Evolutionary conservation across 92 coral and sea anemone species (phyloP), one percentile per base, ranked within the genome.

Genomic region (Montipora capitata): DNA sequence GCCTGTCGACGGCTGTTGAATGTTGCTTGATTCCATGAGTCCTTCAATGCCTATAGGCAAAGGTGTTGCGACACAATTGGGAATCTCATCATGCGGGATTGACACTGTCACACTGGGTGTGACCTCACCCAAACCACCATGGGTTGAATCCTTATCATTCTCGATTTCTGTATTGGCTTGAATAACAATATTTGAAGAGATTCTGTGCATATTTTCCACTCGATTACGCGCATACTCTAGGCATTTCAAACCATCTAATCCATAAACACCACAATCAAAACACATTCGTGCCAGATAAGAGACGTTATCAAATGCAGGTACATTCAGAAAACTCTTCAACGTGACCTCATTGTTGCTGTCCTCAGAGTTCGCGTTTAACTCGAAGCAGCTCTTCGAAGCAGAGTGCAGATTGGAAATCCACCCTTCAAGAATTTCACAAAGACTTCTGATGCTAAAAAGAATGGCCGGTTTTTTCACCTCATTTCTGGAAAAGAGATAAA

Each of bases 221-320:
- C 16, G 15, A 15, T 39, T 40, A 9, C 12, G 16, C 5, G 12
- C 56, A 10, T 68, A 67, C 15, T 52, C 75, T 2, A 81, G 16
- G 54, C 66, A 68, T 40, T 40, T 18, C 72, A 83, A 43, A 14
- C 79, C 72, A 57, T 83, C 61, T 11, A 68, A 42, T 44, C 89
- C 91, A 79, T 76, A 93, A 6, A 93, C 77, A 45, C 96, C 98
- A 41, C 83, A 64, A 68, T 95, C 98, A 14, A 93, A 80, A 70
- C 98, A 95, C 94, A 94, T 93, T 27, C 85, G 75, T 66, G 92
- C 69, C 51, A 95, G 75, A 43, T 71, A 56, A 41, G 93, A 88
- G 10, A 95, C 80, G 12, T 88, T 75, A 5, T 41, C 77, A 40
- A 68, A 80, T 15, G 85, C 87, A 27, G 68, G 74, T 40, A 67